Evolutionary conservation across 2,888 invertebrate species (phyloP).

Genomic region (Cephus runcator): DNA sequence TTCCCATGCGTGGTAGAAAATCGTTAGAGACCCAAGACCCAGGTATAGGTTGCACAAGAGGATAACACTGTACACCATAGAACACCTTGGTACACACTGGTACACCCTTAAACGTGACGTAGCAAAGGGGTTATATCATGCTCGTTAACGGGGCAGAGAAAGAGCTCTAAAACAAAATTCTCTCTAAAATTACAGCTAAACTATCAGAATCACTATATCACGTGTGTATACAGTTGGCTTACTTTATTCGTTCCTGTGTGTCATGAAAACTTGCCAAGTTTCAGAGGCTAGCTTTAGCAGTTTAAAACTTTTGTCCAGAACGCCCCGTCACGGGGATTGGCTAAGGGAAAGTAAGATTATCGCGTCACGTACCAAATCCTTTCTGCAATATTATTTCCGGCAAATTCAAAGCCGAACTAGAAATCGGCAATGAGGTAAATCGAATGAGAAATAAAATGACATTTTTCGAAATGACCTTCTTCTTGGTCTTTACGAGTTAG

Average conservation of each 20-base stretch:
- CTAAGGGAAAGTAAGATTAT: slow-evolving; percentile 25
- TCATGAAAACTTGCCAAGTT: neutral
- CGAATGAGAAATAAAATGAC: neutral
- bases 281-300: slow-evolving; percentile 36
- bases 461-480: neutral
- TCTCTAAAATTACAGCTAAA: neutral
- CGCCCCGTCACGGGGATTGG: slow-evolving; percentile 26
- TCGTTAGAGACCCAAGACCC: neutral
- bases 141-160: slow-evolving; percentile 1
- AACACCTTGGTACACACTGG: neutral
- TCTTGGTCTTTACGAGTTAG: neutral
- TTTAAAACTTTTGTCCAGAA: slow-evolving; percentile 44
- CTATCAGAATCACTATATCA: neutral
- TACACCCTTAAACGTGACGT: neutral
- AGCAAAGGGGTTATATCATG: neutral
- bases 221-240: neutral
- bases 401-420: slow-evolving; percentile 38
- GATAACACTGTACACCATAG: neutral
- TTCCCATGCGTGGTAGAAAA: neutral
- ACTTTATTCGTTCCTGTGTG: neutral
- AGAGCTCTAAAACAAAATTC: neutral
- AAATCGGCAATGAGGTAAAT: neutral
- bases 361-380: slow-evolving; percentile 28
- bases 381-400: slow-evolving; percentile 42
- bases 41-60: neutral